Percentiles rank a stretch among this genome's conserved stretches.
phyloP scores from a whole-genome alignment of 2,888 invertebrate genomes.

The Choristoneura rosaceana region DNA sequence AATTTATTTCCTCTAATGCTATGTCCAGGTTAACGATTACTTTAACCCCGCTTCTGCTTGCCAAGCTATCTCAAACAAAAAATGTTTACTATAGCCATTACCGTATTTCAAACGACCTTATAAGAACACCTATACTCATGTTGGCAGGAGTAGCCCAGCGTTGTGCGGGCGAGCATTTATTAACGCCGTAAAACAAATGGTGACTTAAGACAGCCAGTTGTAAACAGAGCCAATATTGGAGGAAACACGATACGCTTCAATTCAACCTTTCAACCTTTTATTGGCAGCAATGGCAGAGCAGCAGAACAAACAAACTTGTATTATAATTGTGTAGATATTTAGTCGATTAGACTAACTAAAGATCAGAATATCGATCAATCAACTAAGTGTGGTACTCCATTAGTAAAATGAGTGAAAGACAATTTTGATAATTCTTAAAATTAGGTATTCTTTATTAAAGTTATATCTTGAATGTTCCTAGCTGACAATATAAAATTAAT shows the following conservation, averaged over 20 bases:
- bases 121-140: constrained; percentile 1
- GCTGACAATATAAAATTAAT: too few species aligned
- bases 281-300: too few species aligned
- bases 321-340: not conserved
- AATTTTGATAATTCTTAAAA: not conserved
- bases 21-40: constrained; percentile 8
- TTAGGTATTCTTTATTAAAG: not conserved
- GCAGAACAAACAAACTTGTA: not conserved
- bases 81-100: constrained; percentile 1
- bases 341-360: not conserved
- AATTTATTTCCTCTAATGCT: not conserved
- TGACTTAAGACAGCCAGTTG: constrained; percentile 13
- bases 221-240: constrained; percentile 4
- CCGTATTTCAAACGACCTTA: constrained; percentile 13
- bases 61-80: not conserved
- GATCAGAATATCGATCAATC: not conserved
- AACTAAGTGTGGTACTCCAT: too few species aligned
- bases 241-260: not conserved
- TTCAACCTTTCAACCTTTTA: not conserved
- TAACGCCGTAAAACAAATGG: constrained; percentile 28
- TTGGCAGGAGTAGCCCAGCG: not conserved
- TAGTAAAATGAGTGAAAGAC: not conserved
- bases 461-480: too few species aligned
- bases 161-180: constrained; percentile 20
- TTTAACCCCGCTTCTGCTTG: not conserved